A percentile compares a stretch with the other conserved stretches of the same genome.
Evolutionary conservation across 2,888 invertebrate genomes (phyloP).

Genomic region (Macaria liturata): DNA sequence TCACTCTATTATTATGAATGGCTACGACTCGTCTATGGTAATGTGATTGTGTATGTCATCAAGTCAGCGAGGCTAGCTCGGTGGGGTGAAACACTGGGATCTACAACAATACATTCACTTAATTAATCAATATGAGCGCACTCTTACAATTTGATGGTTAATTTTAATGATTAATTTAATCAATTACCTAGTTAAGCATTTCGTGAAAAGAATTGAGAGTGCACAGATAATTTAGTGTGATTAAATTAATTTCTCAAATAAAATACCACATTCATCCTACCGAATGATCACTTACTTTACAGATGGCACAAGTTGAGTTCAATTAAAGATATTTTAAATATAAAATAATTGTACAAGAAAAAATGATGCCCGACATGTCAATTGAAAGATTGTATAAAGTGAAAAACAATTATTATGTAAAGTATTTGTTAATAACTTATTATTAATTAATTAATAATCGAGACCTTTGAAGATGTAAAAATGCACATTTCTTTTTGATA

Average conservation of each 20-base stretch:
- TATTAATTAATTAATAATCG: constrained; percentile 36
- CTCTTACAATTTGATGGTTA: too few relatives aligned
- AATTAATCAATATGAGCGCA: too few relatives aligned
- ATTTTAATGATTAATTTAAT: too few relatives aligned
- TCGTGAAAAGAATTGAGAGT: too few relatives aligned
- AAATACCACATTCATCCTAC: constrained; percentile 30
- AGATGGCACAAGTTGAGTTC: constrained; percentile 41
- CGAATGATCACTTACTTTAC: constrained; percentile 46
- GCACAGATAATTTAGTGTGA: too few relatives aligned
- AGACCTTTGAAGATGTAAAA: constrained; percentile 41
- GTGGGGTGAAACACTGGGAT: constrained; percentile 22
- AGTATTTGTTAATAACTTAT: constrained; percentile 30
- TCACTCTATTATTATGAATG: constrained; percentile 16
- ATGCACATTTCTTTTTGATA: constrained; percentile 4
- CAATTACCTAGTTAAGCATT: too few relatives aligned
- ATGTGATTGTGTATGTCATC: constrained; percentile 13
- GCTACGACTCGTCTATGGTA: constrained; percentile 11
- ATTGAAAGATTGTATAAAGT: constrained; percentile 78
- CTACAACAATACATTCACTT: too few relatives aligned
- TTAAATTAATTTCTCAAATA: constrained; percentile 1
- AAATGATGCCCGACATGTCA: constrained; percentile 78
- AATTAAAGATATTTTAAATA: constrained; percentile 22
- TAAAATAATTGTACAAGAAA: constrained; percentile 75
- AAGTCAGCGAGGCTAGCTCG: constrained; percentile 22
- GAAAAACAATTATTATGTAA: constrained; percentile 53